These are phyloP conservation scores for Macrochelys suwanniensis DNA, from an alignment of 2,797 vertebrate genomes.

Conservation along the genomic window DNA sequence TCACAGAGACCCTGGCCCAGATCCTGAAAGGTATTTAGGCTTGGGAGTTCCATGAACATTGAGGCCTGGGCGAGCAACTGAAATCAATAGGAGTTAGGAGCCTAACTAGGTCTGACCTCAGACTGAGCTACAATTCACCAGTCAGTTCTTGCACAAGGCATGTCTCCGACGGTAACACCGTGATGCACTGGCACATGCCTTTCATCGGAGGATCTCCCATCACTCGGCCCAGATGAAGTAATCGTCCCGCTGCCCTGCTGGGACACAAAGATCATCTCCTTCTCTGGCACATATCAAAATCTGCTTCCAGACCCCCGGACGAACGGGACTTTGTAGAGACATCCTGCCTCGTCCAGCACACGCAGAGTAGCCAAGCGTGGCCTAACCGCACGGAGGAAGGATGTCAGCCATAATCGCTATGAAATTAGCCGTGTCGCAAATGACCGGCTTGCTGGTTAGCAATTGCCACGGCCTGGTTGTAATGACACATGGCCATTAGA, in stretches of 20 bases:
- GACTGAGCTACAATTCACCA: too few species aligned
- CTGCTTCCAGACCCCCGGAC: background rate
- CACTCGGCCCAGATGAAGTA: too few species aligned
- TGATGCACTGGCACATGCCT: too few species aligned
- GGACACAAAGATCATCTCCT: background rate
- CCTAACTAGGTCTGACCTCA: too few species aligned
- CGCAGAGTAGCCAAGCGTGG: background rate
- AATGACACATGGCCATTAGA: background rate
- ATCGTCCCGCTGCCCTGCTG: background rate
- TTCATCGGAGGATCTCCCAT: too few species aligned
- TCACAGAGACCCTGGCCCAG: too few species aligned
- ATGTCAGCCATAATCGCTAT: background rate
- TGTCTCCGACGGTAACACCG: too few species aligned
- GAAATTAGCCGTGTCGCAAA: background rate
- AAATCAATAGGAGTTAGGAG: too few species aligned
- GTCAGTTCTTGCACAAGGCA: too few species aligned
- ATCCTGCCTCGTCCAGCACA: background rate
- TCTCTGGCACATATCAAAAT: background rate
- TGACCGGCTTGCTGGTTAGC: background rate
- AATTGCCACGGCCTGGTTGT: background rate
- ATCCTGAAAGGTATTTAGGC: too few species aligned
- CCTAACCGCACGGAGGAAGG: background rate
- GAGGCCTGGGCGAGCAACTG: too few species aligned
- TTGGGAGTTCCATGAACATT: too few species aligned
- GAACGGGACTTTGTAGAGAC: background rate